Evolutionary conservation across 2,113 vertebrate genomes (phyloP).

Genomic region (Axis porcinus): DNA sequence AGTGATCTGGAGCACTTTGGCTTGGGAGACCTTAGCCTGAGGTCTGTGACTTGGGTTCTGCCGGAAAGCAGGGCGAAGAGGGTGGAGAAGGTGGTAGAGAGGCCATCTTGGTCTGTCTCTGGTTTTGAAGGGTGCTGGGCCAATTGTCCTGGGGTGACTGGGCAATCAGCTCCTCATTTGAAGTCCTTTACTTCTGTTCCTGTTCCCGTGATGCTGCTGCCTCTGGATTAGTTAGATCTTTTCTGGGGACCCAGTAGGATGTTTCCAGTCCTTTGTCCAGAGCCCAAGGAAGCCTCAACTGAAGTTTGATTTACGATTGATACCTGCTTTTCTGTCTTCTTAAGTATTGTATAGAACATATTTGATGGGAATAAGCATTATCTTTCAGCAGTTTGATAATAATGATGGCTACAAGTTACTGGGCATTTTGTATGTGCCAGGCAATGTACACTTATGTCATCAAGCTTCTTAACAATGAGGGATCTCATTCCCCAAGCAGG

Average conservation of each 20-base stretch:
- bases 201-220: neutral
- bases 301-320: neutral
- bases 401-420: neutral
- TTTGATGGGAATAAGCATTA: neutral
- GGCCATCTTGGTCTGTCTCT: neutral
- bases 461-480: neutral
- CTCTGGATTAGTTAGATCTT: neutral
- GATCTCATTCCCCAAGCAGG: neutral
- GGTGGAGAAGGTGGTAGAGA: no score
- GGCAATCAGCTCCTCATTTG: neutral
- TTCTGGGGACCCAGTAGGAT: neutral
- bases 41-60: neutral
- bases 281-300: neutral
- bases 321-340: neutral
- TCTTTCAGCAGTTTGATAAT: neutral
- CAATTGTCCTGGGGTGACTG: neutral
- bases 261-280: neutral
- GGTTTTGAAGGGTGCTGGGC: neutral
- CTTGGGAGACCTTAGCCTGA: neutral
- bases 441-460: neutral
- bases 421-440: neutral
- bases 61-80: fast-evolving
- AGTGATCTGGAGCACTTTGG: neutral
- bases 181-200: neutral
- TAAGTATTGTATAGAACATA: neutral